Evolutionary conservation across 2,113 vertebrate species (phyloP), one percentile per base, ranked within the genome.

Genomic region (Genyomyrus donnyi): DNA sequence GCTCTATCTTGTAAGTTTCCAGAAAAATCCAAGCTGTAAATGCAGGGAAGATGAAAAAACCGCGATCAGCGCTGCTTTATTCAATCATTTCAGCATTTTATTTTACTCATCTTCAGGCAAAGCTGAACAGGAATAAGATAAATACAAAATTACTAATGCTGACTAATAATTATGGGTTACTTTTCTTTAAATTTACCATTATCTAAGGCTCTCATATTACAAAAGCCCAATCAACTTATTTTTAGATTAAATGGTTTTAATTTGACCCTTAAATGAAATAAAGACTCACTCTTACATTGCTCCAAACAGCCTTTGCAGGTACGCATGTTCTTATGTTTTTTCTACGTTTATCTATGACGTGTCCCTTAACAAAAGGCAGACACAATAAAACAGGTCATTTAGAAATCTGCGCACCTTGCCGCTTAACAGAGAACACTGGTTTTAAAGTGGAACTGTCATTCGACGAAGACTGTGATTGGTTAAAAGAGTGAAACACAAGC

Each of bases 1-100:
- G 9, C 9, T 46, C 24, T 49, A 1, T 48, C 11, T n/a, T 9
- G 1, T n/a, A 17, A 87, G 85, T 17, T 52, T 49, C 24, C 21
- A 35, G 52, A 62, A 88, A 88, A 88, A 58, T 42, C 31, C 52
- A 56, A 39, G 52, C 87, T 42, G 87, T 50, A 88, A n/a, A 88
- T 53, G 35, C 19, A 9, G 35, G 31, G 52, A 58, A 58, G 39
- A 45, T 39, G 3, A 58, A 88, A 88, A 35, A 17, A 88, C 35
- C 2, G 52, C 3, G 8, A 58, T 88, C 31, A 15, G 8, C 19
- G n/a, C 3, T 15, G 49, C 87, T 39, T 35, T 15, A 58, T 35
- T 3, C 9, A 62, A 39, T 45, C 35, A 27, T 56, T 39, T 39
- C 13, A 15, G 31, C 50, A 56, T 52, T 42, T 56, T 88, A 58